Conservation (phyloP, 2,797 vertebrate genomes). For the Aulostomus chinensis region DNA sequence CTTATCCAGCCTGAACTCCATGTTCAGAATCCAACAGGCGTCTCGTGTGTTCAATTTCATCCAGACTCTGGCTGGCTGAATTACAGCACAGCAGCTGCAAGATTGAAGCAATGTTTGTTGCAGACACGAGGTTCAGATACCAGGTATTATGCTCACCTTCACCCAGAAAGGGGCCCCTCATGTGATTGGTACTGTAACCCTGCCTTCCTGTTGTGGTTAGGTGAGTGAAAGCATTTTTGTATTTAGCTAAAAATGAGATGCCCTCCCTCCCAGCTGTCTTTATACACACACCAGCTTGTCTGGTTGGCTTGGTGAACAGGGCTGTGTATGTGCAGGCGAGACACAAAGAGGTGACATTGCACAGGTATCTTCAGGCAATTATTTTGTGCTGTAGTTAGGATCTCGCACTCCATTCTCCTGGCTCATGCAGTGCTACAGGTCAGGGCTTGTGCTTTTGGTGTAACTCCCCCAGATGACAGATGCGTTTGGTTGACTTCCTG, state of each 20-base stretch:
- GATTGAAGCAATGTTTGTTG: slow-evolving; percentile 33
- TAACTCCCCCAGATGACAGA: slow-evolving; percentile 17
- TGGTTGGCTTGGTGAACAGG: slow-evolving; percentile 26
- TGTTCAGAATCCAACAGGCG: slow-evolving; percentile 6
- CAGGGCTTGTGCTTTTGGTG: slow-evolving; percentile 26
- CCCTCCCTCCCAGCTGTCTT: slow-evolving; percentile 40
- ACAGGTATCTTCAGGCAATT: slow-evolving; percentile 19
- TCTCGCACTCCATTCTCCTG: slow-evolving; percentile 6
- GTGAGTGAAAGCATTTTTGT: slow-evolving; percentile 65
- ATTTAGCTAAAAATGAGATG: slow-evolving; percentile 65
- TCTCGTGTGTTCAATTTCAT: neutral
- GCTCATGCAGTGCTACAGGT: slow-evolving; percentile 14
- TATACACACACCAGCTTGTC: slow-evolving; percentile 34
- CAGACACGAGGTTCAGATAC: slow-evolving; percentile 38
- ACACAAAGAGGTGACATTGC: slow-evolving; percentile 5
- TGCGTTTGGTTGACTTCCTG: slow-evolving; percentile 8
- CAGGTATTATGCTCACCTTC: slow-evolving; percentile 47
- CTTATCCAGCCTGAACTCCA: neutral
- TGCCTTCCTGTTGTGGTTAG: slow-evolving; percentile 41
- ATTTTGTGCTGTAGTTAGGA: slow-evolving; percentile 16
- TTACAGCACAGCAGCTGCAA: slow-evolving; percentile 32
- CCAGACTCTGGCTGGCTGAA: slow-evolving; percentile 15
- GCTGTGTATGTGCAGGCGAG: slow-evolving; percentile 8
- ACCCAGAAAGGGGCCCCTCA: slow-evolving; percentile 43
- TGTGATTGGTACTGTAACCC: slow-evolving; percentile 24